phyloP scores from a whole-genome alignment of 2,113 vertebrate species.

The Tamias sibiricus region DNA sequence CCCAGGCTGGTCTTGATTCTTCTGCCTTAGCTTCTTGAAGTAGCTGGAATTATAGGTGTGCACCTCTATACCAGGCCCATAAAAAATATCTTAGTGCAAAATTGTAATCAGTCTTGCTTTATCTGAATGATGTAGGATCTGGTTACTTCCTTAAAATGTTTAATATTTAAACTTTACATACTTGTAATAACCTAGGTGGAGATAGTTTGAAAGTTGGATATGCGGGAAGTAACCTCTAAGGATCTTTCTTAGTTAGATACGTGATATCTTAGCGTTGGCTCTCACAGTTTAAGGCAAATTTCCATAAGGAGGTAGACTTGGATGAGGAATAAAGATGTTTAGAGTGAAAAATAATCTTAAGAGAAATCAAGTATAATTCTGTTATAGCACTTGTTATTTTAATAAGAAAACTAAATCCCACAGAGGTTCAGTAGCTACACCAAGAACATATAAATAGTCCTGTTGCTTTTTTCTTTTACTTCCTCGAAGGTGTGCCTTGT shows the following conservation, averaged over 20 bases:
- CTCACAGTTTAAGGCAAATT: constrained; percentile 43
- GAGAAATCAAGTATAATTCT: constrained; percentile 12
- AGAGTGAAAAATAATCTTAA: constrained; percentile 26
- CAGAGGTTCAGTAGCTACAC: neutral
- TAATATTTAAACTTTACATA: neutral
- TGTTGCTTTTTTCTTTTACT: constrained; percentile 5
- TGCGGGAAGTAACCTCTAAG: neutral
- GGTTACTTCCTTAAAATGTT: constrained; percentile 36
- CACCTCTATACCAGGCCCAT: too few relatives aligned
- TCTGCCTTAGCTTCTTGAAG: too few relatives aligned
- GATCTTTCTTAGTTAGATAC: neutral
- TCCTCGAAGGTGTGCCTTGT: neutral
- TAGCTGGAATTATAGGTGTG: too few relatives aligned
- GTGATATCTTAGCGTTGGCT: neutral
- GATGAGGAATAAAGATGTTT: constrained; percentile 1
- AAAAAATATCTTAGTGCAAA: neutral
- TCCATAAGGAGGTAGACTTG: neutral
- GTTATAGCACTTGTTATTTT: neutral
- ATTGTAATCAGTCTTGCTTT: constrained; percentile 27
- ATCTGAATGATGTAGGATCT: neutral
- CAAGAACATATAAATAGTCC: neutral
- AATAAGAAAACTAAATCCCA: neutral
- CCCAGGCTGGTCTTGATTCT: too few relatives aligned
- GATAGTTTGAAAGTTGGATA: constrained; percentile 17
- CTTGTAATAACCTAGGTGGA: neutral